Conservation (phyloP, 2,797 vertebrate genomes). For the Gallinago stenura region DNA sequence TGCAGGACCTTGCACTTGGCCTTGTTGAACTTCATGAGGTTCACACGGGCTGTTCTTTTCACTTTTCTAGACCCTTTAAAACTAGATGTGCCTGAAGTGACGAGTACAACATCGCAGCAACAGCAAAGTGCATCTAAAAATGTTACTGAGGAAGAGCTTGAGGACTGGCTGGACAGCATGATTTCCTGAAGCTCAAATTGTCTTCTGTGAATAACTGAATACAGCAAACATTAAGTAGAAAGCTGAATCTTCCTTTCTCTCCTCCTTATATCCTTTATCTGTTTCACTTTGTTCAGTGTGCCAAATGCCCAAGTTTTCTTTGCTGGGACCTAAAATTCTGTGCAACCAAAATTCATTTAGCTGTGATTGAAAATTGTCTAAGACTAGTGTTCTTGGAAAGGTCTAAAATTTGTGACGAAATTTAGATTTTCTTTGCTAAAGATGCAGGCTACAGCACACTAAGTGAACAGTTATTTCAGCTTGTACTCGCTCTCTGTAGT, state of each 20-base stretch:
- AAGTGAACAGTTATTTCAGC: neutral
- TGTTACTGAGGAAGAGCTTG: conserved; percentile 86
- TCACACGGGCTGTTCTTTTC: neutral
- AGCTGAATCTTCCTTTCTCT: neutral
- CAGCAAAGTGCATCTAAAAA: conserved; percentile 57
- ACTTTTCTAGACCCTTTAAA: conserved; percentile 55
- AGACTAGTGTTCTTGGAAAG: neutral
- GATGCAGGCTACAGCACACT: neutral
- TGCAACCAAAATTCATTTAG: neutral
- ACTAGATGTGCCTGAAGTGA: conserved; percentile 34
- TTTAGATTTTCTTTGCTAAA: neutral
- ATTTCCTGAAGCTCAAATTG: conserved; percentile 75
- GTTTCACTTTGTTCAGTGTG: neutral
- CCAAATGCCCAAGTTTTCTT: neutral
- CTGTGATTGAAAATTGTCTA: neutral
- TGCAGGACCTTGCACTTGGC: no score
- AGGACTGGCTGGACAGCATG: conserved; percentile 98
- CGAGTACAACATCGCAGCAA: conserved; percentile 25
- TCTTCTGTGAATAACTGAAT: neutral
- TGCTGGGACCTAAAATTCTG: neutral
- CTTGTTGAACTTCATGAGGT: no score
- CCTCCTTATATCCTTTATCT: neutral
- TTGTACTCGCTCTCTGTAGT: neutral
- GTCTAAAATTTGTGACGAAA: neutral
- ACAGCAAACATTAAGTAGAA: neutral